Percentiles rank a stretch among this genome's conserved stretches.
Evolutionary conservation across 2,113 vertebrate genomes (phyloP).

Genomic region (Caloenas nicobarica): DNA sequence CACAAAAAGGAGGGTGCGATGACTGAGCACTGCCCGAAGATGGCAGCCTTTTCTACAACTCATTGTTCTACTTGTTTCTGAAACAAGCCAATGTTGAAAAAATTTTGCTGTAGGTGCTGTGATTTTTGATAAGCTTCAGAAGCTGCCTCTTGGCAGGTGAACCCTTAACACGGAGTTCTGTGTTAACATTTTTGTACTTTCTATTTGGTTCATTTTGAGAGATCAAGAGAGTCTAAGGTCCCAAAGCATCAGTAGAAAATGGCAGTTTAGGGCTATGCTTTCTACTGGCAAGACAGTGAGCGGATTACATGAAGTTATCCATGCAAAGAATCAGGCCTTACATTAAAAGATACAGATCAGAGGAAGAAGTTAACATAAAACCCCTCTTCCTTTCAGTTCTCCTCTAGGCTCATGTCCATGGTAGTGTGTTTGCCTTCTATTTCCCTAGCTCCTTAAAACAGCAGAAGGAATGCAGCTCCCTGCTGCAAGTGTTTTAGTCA

Average conservation of each 20-base stretch:
- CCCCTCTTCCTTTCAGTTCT: background rate
- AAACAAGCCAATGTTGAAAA: background rate
- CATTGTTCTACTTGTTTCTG: background rate
- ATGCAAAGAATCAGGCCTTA: background rate
- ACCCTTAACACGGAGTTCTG: background rate
- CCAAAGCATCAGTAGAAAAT: background rate
- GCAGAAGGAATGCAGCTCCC: conserved; percentile 55
- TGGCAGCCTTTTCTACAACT: background rate
- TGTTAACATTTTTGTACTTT: background rate
- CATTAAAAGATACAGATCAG: background rate
- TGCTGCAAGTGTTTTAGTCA: conserved; percentile 32
- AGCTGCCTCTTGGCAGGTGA: background rate
- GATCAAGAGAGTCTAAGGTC: background rate
- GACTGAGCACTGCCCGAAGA: background rate
- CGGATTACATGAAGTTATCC: background rate
- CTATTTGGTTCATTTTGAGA: background rate
- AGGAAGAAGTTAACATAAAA: background rate
- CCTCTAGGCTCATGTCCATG: background rate
- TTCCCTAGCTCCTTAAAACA: background rate
- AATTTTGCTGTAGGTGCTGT: background rate
- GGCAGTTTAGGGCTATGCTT: background rate
- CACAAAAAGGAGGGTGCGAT: background rate
- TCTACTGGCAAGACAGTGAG: background rate
- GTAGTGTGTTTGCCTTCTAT: background rate
- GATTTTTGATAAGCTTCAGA: background rate